Percentiles rank a stretch among this genome's conserved stretches.
phyloP scores from a whole-genome alignment of 2,797 vertebrate species.

The Acrossocheilus fasciatus region DNA sequence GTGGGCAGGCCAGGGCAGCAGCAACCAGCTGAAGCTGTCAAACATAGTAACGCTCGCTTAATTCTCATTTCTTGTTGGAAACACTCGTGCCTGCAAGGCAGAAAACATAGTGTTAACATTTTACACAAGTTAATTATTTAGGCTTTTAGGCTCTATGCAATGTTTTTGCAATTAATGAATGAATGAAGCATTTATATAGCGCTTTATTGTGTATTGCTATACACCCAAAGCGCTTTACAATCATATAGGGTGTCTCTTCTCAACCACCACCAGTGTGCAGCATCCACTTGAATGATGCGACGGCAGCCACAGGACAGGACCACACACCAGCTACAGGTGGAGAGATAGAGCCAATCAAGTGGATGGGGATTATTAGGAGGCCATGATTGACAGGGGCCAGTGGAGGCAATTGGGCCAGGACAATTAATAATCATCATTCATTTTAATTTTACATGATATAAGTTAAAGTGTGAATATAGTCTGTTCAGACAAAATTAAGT shows the following conservation, averaged over 20 bases:
- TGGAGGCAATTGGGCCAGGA: no score
- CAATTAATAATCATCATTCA: not conserved
- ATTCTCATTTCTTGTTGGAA: not conserved
- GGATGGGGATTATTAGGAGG: no score
- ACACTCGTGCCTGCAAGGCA: not conserved
- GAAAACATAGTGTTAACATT: not conserved
- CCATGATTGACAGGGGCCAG: no score
- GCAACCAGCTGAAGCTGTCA: conserved; percentile 3
- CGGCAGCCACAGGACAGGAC: no score
- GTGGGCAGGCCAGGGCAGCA: not conserved
- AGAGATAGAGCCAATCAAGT: no score
- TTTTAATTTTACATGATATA: not conserved
- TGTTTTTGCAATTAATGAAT: not conserved
- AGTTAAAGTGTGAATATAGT: not conserved
- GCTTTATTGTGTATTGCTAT: no score
- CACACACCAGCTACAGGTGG: no score
- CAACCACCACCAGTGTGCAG: no score
- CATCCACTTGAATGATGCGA: no score
- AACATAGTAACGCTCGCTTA: not conserved
- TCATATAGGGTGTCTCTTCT: no score
- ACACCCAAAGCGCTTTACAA: no score
- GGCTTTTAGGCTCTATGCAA: not conserved
- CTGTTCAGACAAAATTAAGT: not conserved
- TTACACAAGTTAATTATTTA: not conserved
- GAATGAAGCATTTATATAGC: no score